Base-by-base conservation (phyloP, 1,140 invertebrate species). In the Dinoponera quadriceps region DNA sequence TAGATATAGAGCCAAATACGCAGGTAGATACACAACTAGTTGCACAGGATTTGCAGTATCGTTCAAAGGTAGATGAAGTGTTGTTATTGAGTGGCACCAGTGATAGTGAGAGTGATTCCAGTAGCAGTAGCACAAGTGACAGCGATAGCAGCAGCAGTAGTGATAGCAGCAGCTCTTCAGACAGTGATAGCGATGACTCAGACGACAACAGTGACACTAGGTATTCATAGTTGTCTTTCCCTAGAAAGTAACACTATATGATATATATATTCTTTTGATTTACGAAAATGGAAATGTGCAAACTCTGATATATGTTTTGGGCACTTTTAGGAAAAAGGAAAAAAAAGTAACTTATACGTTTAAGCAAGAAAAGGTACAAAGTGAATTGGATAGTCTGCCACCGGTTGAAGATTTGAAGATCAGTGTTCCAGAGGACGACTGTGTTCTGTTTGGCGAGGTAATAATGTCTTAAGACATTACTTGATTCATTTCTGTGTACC, bases 401-500 rank as follows among this genome's bases (percentile, higher is more conserved):
- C 97, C 97, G 0, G 97, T 98, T 82, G 96, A 98, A 93, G 97
- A 98, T 90, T 94, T 98, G 51, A 95, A 96, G 85, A 98, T 98
- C 75, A 96, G 95, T 82, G 95, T 98, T 18, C 96, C 96, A 11
- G 96, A 97, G 90, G 95, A 97, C 83, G 95, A 97, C 78, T 97
- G 97, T 88, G 94, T 96, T 74, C 95, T 96, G 83, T 94, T 98
- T 83, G 98, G 98, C 60, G 95, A 95, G 59, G 95, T 98, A 84
- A 72, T 66, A 65, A 48, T 54, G 16, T 73, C 54, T 11, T 66
- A 5, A 71, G 27, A 33, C 44, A 60, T 77, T 68, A 2, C 29
- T 27, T 59, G 55, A 38, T 27, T 55, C 68, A 49, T 68, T 51
- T 49, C 27, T 18, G 33, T 74, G 22, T 60, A 27, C 80, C 11